A percentile compares a stretch with the other conserved stretches of the same genome.
These are phyloP conservation scores for Cairina moschata DNA, from an alignment of 2,113 vertebrate genomes.

Conservation along the genomic window DNA sequence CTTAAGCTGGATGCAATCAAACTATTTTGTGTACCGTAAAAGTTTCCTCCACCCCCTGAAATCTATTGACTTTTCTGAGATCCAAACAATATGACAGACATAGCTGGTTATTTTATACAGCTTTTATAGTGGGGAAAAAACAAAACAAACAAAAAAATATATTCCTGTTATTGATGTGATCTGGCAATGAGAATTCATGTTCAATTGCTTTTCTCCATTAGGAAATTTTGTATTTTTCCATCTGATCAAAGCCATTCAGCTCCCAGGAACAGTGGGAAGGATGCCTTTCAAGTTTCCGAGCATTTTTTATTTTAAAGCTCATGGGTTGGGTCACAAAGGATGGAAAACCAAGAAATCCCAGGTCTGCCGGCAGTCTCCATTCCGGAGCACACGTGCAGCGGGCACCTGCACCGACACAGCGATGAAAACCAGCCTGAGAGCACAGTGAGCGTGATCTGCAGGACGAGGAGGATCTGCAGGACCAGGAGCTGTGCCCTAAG, in stretches of 20 bases:
- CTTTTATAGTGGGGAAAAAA: neutral
- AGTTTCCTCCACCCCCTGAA: neutral
- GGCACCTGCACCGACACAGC: neutral
- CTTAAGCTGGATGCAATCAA: neutral
- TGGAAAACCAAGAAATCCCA: neutral
- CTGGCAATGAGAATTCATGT: neutral
- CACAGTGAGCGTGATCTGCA: neutral
- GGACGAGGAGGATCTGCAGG: neutral
- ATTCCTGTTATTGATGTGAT: neutral
- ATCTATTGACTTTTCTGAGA: neutral
- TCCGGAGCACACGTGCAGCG: fast-evolving
- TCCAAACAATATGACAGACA: neutral
- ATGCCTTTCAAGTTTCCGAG: neutral
- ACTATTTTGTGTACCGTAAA: neutral
- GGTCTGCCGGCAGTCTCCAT: neutral
- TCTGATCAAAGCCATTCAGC: neutral
- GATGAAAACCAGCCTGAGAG: neutral
- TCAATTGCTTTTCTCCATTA: neutral
- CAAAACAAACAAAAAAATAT: fast-evolving
- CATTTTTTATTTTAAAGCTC: neutral
- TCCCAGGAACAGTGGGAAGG: neutral
- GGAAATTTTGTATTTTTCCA: neutral
- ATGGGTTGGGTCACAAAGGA: neutral
- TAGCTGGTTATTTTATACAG: neutral
- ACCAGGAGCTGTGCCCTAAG: neutral